A percentile compares a stretch with the other conserved stretches of the same genome.
phyloP scores from a whole-genome alignment of 2,113 vertebrate genomes.

The Megalops atlanticus region DNA sequence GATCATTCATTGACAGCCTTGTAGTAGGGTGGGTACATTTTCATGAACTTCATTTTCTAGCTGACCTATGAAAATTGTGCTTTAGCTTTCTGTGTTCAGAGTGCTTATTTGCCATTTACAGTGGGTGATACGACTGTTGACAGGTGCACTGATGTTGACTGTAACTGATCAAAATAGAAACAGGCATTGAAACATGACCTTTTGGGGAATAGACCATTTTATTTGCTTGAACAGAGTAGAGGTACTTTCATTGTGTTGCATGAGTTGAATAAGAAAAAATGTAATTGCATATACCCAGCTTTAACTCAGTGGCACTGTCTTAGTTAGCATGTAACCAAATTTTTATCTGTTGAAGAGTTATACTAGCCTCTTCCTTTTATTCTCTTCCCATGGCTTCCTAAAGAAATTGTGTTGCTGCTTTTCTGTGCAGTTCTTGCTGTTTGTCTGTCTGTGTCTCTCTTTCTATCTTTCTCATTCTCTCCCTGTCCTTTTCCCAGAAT shows the following conservation, averaged over 20 bases:
- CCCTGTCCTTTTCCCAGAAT: slow-evolving; percentile 46
- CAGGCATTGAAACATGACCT: neutral
- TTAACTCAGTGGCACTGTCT: neutral
- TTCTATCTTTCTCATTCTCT: slow-evolving; percentile 30
- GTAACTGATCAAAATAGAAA: slow-evolving; percentile 8
- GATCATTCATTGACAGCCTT: neutral
- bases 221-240: neutral
- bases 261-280: no score
- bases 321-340: neutral
- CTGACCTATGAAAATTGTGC: neutral
- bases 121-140: no score
- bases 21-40: no score
- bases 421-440: neutral
- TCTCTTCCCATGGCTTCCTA: neutral
- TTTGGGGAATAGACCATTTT: neutral
- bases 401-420: neutral
- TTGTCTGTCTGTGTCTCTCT: neutral
- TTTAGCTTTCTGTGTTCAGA: neutral
- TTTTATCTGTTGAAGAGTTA: neutral
- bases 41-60: neutral
- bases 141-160: neutral
- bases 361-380: neutral
- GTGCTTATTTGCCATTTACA: neutral
- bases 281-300: no score
- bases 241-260: no score